Base-by-base conservation (phyloP, 2,888 invertebrate genomes). In the Tiliacea citrago region DNA sequence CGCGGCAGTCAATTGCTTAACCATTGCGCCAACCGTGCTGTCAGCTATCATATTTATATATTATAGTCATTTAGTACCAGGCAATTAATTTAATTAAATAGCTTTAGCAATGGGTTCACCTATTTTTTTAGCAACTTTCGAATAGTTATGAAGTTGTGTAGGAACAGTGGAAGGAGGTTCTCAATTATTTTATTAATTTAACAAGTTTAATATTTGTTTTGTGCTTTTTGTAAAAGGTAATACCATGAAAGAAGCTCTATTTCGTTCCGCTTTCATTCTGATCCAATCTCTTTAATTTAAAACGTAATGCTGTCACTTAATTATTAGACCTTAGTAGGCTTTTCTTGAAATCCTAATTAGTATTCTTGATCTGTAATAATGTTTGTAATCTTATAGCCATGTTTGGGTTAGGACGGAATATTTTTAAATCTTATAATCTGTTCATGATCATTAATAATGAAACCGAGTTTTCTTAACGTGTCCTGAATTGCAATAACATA, bases 291-390 rank as follows among this genome's bases (percentile, higher is more conserved):
- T 21, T 21, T 12, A 47, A 58, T 63, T 62, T 68, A 16, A 47
- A 55, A 66, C n/a, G 12, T 62, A 72, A 76, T 49, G 39, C 8
- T 65, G 45, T 39, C 53, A 69, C 66, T 72, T 72, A 68, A 69
- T 81, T 71, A 29, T 55, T 6, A 60, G 29, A 58, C 67, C 42
- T 61, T 49, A 47, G 35, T 62, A 66, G 53, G 51, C 53, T 76
- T 75, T 72, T 58, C 57, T 67, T 76, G 60, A 69, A 81, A 73
- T 68, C 39, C 53, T 69, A 69, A 72, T 73, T 69, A 53, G 66
- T 18, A 57, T 75, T 81, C 72, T 69, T 55, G n/a, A 72, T 68
- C 65, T 66, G 57, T 68, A 68, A 60, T 66, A 39, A 53, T 61
- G 75, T 65, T 71, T 51, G 45, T 69, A 61, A 72, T 67, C n/a